A percentile compares a stretch with the other conserved stretches of the same genome.
Evolutionary conservation across 1,140 invertebrate genomes (phyloP).

Genomic region (Adelges cooleyi): DNA sequence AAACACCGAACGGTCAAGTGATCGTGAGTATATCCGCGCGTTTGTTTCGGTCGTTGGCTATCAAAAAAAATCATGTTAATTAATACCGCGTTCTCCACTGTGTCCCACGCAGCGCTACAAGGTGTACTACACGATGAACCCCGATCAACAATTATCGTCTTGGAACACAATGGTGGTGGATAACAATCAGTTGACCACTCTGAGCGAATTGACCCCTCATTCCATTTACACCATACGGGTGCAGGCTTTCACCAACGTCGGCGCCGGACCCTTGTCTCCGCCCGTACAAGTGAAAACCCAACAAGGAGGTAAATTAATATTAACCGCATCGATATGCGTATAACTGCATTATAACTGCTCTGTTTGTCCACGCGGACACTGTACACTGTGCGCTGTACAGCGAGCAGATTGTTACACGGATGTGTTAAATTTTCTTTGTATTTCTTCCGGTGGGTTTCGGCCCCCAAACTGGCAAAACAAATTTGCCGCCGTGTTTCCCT

Average conservation of each 20-base stretch:
- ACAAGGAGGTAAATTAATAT: constrained; percentile 57
- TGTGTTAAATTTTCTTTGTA: too few relatives aligned
- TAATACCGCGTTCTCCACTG: too few relatives aligned
- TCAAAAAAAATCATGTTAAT: too few relatives aligned
- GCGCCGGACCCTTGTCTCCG: constrained; percentile 76
- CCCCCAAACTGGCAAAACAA: too few relatives aligned
- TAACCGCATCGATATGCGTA: too few relatives aligned
- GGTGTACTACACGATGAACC: constrained; percentile 88
- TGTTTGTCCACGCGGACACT: neutral
- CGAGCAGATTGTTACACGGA: constrained; percentile 40
- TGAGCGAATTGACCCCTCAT: constrained; percentile 75
- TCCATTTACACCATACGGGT: constrained; percentile 85
- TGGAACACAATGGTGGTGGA: constrained; percentile 90
- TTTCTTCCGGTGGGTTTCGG: too few relatives aligned
- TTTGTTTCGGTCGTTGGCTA: too few relatives aligned
- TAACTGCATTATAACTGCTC: too few relatives aligned
- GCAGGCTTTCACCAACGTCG: constrained; percentile 81
- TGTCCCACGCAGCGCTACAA: constrained; percentile 74
- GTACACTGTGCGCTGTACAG: too few relatives aligned
- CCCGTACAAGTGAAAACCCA: constrained; percentile 93
- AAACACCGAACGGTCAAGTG: constrained; percentile 92
- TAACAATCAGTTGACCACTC: constrained; percentile 81
- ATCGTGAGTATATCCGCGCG: constrained; percentile 53
- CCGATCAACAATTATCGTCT: constrained; percentile 68
- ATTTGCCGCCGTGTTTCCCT: too few relatives aligned